Conservation (phyloP, 2,113 vertebrate genomes). For the Tamias sibiricus region DNA sequence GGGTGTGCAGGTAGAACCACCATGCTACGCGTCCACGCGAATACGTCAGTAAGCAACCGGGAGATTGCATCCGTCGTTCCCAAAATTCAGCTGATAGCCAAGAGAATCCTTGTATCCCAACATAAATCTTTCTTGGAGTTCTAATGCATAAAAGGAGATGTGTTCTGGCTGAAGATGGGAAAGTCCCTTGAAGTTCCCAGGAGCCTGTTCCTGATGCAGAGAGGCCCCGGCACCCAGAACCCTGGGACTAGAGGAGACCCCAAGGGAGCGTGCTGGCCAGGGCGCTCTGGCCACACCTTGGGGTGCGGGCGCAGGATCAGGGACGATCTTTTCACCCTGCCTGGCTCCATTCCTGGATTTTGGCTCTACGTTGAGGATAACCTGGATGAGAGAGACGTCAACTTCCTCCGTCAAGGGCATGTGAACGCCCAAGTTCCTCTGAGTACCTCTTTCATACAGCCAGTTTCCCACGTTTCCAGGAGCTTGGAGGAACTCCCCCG, state of each 20-base stretch:
- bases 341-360: background rate
- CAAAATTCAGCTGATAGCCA: background rate
- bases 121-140: background rate
- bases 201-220: background rate
- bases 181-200: too few relatives aligned
- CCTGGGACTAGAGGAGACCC: accelerated
- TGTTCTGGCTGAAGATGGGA: background rate
- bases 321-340: background rate
- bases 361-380: background rate
- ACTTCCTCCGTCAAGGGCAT: background rate
- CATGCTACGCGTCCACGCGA: too few relatives aligned
- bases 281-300: accelerated
- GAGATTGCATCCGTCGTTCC: background rate
- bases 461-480: background rate
- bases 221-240: background rate
- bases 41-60: too few relatives aligned
- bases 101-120: background rate
- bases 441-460: background rate
- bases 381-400: background rate
- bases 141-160: background rate
- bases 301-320: background rate
- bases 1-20: accelerated
- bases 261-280: accelerated
- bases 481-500: background rate
- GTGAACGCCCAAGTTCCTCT: background rate